Evolutionary conservation across 2,113 vertebrate genomes (phyloP).

Genomic region (Crotalus horridus): DNA sequence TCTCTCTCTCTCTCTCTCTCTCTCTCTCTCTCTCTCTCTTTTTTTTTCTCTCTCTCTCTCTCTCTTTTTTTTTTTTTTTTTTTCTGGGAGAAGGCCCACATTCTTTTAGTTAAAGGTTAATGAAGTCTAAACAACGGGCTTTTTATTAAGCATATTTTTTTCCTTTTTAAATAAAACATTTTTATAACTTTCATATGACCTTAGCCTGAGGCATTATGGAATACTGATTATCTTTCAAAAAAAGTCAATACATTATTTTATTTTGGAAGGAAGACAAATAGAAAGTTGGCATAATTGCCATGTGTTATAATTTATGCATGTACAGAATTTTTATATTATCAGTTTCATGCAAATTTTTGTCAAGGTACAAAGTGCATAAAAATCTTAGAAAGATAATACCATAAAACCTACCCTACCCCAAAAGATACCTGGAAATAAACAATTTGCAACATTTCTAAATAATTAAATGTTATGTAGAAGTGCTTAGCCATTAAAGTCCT

Average conservation of each 20-base stretch:
- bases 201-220: fast-evolving
- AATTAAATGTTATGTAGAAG: background rate
- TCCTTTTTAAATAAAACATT: background rate
- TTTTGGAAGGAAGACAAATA: background rate
- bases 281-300: background rate
- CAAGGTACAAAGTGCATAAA: background rate
- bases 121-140: background rate
- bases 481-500: background rate
- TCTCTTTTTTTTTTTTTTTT: background rate
- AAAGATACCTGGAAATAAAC: background rate
- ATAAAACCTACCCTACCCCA: background rate
- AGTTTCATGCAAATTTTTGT: background rate
- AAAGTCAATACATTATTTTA: background rate
- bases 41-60: background rate
- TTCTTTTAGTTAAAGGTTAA: background rate
- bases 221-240: background rate
- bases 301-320: background rate
- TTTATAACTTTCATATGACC: background rate
- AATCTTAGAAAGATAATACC: background rate
- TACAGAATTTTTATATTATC: background rate
- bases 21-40: background rate
- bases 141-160: fast-evolving
- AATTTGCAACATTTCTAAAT: background rate
- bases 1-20: background rate
- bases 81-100: background rate